Base-by-base conservation (phyloP, 2,113 vertebrate genomes). In the Amblyopsis rosae region DNA sequence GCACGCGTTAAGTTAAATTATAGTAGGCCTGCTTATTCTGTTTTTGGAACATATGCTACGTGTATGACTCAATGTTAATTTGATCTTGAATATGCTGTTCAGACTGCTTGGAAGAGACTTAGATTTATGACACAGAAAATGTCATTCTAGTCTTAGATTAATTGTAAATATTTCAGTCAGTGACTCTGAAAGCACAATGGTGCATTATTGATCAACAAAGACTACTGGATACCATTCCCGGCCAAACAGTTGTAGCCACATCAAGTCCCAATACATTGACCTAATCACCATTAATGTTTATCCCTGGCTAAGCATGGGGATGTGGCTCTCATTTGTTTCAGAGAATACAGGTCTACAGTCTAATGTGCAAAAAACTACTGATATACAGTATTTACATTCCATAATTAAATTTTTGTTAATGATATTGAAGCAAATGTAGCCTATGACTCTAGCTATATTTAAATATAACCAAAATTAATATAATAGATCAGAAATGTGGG, bases 11-110 rank as follows among this genome's bases (percentile, higher is more conserved):
- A 49, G 4, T 10, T 49, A 6, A 53, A n/a, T 15, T 12, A 4
- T 2, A 33, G 4, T 41, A 41, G 35, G 5, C 35, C 15, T 17
- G 54, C 50, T 26, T 26, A 70, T 69, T 56, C 71, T 78, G 70
- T 70, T 70, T 74, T 74, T 32, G 66, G 50, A 83, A 86, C 66
- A 3, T 60, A 8, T 26, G 26, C 26, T 15, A 33, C 16, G 33
- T 9, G 11, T 0, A 3, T 10, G 12, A 9, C 5, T 26, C 51
- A 13, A 54, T 16, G 15, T n/a, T 6, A 1, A 41, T n/a, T 6
- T n/a, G 26, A 26, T 26, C 26, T 26, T 26, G 51, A 55, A 60
- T 50, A 19, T 57, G 47, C 41, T 60, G 48, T 13, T 61, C 33
- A n/a, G 5, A n/a, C 51, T 15, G 51, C 51, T 16, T 15, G 19